Conservation (phyloP, 2,797 vertebrate species). For the Dallia pectoralis region DNA sequence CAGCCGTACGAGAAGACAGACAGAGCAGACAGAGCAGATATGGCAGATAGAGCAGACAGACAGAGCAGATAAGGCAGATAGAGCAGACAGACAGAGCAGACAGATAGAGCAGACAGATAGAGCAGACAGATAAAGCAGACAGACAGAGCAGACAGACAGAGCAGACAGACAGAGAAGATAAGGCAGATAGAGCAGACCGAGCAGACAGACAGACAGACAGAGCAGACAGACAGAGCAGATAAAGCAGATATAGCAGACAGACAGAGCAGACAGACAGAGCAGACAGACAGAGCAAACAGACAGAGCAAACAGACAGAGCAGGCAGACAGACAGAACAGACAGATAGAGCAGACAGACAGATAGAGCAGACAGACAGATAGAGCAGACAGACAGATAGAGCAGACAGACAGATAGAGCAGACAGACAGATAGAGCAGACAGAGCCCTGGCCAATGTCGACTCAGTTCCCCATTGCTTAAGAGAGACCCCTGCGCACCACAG, state of each 20-base stretch:
- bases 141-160: not conserved
- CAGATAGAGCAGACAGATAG: too few relatives aligned
- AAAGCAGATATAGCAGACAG: too few relatives aligned
- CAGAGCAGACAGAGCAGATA: too few relatives aligned
- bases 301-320: not conserved
- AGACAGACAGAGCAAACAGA: too few relatives aligned
- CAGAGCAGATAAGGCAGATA: too few relatives aligned
- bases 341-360: slow-evolving; percentile 1
- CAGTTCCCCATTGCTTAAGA: slow-evolving; percentile 1
- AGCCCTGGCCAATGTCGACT: slow-evolving; percentile 66
- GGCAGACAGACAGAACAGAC: too few relatives aligned
- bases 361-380: not conserved
- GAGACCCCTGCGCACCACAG: slow-evolving; percentile 48
- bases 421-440: slow-evolving; percentile 28
- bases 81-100: not conserved
- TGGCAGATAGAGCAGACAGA: too few relatives aligned
- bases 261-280: not conserved
- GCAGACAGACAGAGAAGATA: too few relatives aligned
- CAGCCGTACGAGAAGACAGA: not conserved
- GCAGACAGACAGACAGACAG: not conserved
- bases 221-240: not conserved
- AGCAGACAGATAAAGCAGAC: too few relatives aligned
- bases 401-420: not conserved
- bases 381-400: slow-evolving; percentile 1
- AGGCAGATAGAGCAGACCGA: not conserved